Conservation (phyloP, 37 sponge, comb jelly and placozoan species). For the Spongilla lacustris region DNA sequence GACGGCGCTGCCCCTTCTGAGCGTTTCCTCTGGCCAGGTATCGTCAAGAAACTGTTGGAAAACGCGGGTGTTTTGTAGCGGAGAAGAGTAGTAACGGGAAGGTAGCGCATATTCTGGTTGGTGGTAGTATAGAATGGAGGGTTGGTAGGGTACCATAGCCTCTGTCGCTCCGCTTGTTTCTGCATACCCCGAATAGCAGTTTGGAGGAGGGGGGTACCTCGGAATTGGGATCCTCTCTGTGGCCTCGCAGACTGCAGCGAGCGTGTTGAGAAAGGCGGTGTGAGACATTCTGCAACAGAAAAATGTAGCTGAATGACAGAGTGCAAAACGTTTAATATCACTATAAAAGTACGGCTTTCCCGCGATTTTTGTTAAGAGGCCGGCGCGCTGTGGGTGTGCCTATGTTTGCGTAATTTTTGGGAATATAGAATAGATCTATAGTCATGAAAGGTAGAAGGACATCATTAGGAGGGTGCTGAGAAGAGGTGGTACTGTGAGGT, state of each 20-base stretch:
- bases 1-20: conserved; percentile 29
- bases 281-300: not conserved
- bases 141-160: not conserved
- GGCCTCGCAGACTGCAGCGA: conserved; percentile 37
- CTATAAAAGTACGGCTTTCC: too few species aligned
- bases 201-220: not conserved
- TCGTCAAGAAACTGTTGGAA: conserved; percentile 40
- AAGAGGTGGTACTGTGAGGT: too few species aligned
- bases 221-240: conserved; percentile 20
- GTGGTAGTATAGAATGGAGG: too few species aligned
- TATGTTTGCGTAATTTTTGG: too few species aligned
- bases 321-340: too few species aligned
- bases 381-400: too few species aligned
- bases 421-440: not conserved
- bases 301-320: too few species aligned
- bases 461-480: too few species aligned
- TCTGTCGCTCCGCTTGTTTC: too few species aligned
- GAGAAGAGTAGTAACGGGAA: not conserved
- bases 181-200: too few species aligned
- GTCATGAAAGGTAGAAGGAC: too few species aligned
- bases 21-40: conserved; percentile 41
- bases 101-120: not conserved
- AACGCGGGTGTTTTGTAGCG: not conserved
- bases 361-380: too few species aligned
- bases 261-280: conserved; percentile 8